Percentiles rank a stretch among this genome's conserved stretches.
Evolutionary conservation across 2,113 vertebrate genomes (phyloP).

Genomic region (Saiga tatarica): DNA sequence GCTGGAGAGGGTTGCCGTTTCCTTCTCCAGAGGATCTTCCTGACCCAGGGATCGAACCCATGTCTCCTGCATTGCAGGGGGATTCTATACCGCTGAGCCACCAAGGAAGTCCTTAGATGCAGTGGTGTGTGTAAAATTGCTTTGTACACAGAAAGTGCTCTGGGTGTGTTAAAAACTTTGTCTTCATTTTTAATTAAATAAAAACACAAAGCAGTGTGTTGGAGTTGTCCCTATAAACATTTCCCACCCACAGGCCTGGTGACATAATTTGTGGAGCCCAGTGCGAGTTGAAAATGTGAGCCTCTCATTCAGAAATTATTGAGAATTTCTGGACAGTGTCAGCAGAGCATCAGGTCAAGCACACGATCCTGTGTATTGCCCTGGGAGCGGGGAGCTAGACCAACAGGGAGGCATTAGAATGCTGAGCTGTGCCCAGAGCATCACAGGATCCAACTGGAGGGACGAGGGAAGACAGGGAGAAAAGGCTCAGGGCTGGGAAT

Average conservation of each 20-base stretch:
- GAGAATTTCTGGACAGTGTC: not conserved
- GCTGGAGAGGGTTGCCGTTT: not conserved
- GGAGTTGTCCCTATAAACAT: not conserved
- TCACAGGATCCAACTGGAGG: not conserved
- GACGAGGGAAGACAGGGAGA: not conserved
- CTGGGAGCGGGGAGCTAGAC: not conserved
- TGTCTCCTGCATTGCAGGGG: not conserved
- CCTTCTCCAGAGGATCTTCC: not conserved
- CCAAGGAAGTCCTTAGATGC: not conserved
- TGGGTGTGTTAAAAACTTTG: not conserved
- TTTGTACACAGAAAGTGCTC: not conserved
- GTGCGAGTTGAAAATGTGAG: not conserved
- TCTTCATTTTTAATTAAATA: not conserved
- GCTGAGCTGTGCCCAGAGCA: not conserved
- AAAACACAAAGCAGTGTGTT: not conserved
- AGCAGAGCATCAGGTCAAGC: too few species aligned
- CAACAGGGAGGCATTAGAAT: accelerated
- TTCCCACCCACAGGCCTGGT: not conserved
- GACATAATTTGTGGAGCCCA: not conserved
- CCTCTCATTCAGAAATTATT: not conserved
- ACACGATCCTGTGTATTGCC: too few species aligned
- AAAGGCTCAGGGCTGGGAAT: not conserved
- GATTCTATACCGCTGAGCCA: not conserved
- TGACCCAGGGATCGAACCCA: not conserved
- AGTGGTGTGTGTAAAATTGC: accelerated